Percentiles rank a stretch among this genome's conserved stretches.
phyloP scores from a whole-genome alignment of 2,113 vertebrate genomes.

The Nesoenas mayeri region DNA sequence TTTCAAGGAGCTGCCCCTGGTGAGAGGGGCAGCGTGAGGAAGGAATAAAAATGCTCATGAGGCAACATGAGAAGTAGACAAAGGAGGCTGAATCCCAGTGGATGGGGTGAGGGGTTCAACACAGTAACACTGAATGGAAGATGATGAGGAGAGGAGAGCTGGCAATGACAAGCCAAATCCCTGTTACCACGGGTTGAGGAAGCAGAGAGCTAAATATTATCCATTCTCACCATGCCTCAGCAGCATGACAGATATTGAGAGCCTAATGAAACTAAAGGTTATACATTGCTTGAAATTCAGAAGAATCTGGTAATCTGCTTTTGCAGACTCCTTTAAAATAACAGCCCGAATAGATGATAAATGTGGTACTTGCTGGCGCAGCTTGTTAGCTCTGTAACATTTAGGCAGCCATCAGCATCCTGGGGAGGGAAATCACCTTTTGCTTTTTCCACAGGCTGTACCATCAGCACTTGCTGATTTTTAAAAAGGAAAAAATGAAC shows the following conservation, averaged over 20 bases:
- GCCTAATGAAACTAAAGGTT: background rate
- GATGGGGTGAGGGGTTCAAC: background rate
- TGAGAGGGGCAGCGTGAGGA: background rate
- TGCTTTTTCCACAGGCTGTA: background rate
- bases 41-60: background rate
- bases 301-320: background rate
- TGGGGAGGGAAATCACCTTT: background rate
- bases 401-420: background rate
- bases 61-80: accelerated
- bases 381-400: background rate
- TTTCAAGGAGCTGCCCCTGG: background rate
- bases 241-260: background rate
- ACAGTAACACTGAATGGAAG: background rate
- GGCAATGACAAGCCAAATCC: background rate
- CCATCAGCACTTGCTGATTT: background rate
- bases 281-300: background rate
- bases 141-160: background rate
- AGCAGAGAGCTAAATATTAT: background rate
- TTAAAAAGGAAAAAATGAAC: background rate
- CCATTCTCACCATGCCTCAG: background rate
- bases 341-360: background rate
- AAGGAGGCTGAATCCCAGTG: background rate
- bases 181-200: background rate
- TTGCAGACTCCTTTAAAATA: background rate
- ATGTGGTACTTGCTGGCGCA: background rate